Base-by-base conservation (phyloP, 2,888 invertebrate species). In the Acronicta leporina region DNA sequence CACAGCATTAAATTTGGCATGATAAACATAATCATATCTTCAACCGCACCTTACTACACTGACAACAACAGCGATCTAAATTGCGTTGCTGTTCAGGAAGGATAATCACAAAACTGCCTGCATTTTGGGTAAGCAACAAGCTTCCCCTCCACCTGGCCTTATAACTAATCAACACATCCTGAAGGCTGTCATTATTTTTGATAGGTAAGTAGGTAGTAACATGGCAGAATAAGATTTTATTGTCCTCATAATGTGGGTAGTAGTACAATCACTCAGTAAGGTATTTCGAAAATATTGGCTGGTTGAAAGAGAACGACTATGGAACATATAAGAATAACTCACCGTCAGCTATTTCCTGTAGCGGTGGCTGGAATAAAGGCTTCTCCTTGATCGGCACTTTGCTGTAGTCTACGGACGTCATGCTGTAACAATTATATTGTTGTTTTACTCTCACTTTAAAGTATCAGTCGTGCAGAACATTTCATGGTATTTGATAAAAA, bases 311-410 rank as follows among this genome's bases (percentile, higher is more conserved):
- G 10, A 30, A 33, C 14, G 30, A 35, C 3, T n/a, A 6, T 10
- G 27, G 25, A 6, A 13, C 20, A 20, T 20, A 20, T 2, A 3
- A 20, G 20, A 35, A 10, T 13, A 11, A 53, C 85, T 90, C 87
- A 96, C 96, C 96, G 78, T 95, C 88, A 51, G 95, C 96, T n/a
- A 97, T 85, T 86, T 97, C 97, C 41, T 95, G 92, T 40, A 97
- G 87, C 0, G 95, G 86, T 13, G 97, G 97, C 57, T 92, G 91
- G 84, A 94, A 86, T 30, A 96, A 89, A n/a, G 92, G 76, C 84
- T 96, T 96, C 82, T 95, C 95, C 80, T 94, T 92, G 67, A 95
- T 91, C 3, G 91, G 83, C 63, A 95, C 87, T 49, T 82, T 80
- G 8, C 73, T 62, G 68, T 86, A 94, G 65, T 92, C 92, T n/a